Conservation (phyloP, 2,888 invertebrate genomes). For the Pelosia muscerda region DNA sequence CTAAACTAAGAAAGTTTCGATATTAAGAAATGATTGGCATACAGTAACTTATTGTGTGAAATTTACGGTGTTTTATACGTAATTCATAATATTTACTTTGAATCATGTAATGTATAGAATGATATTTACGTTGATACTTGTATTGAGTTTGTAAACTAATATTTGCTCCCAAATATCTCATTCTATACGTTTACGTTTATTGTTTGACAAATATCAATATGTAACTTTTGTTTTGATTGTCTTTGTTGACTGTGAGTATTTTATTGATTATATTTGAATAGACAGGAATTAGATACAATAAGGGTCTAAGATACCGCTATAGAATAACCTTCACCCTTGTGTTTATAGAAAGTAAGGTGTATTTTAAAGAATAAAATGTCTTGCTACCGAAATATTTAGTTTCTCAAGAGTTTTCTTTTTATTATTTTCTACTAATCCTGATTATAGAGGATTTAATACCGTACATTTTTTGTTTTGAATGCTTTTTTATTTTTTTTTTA, state of each 20-base stretch:
- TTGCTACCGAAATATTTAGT: too few species aligned
- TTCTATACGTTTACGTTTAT: background rate
- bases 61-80: slow-evolving; percentile 3
- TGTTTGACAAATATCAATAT: slow-evolving; percentile 15
- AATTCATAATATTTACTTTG: slow-evolving; percentile 10
- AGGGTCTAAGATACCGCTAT: too few species aligned
- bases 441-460: too few species aligned
- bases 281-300: background rate
- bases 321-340: too few species aligned
- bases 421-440: too few species aligned
- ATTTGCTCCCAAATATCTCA: slow-evolving; percentile 13
- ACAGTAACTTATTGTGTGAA: slow-evolving; percentile 3
- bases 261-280: slow-evolving; percentile 4
- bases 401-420: too few species aligned
- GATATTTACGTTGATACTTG: slow-evolving; percentile 11
- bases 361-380: too few species aligned
- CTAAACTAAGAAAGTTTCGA: slow-evolving; percentile 45
- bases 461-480: too few species aligned
- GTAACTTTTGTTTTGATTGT: slow-evolving; percentile 8
- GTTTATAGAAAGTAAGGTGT: too few species aligned
- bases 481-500: too few species aligned
- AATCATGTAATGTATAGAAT: background rate
- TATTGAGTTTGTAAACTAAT: slow-evolving; percentile 11
- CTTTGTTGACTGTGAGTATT: slow-evolving; percentile 1
- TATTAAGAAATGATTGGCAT: slow-evolving; percentile 12